Base-by-base conservation (phyloP, 2,113 vertebrate species). In the Xenopus laevis region DNA sequence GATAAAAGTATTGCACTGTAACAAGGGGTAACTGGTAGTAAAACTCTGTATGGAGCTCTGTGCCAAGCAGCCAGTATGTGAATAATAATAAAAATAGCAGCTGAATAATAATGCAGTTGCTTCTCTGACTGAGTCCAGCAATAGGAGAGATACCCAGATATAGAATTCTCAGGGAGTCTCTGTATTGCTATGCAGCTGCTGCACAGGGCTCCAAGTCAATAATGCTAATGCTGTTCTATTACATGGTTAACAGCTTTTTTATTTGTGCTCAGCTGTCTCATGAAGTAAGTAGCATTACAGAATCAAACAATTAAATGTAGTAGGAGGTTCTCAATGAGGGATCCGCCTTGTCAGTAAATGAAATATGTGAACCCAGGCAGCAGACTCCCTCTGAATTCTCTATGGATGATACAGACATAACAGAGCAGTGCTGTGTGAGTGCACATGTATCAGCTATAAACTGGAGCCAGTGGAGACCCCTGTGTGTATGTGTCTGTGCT, bases 301-400 rank as follows among this genome's bases (percentile, higher is more conserved):
- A 77, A 83, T 62, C 40, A 80, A 83, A 70, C 74, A 69, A 79
- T 61, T 79, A 82, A 82, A 77, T 83, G 83, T 72, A 79, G 85
- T 79, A 86, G 87, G 86, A 87, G 87, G 85, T 72, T 84, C 83
- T 67, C 77, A 65, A 81, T 21, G 20, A 71, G 84, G 80, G 79
- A 83, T 81, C 82, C 83, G 84, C 85, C 85, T 86, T 80, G 81
- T 79, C 85, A 84, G 83, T 60, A 52, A 82, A 46, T 67, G 74
- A 78, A 81, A 70, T 18, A 65, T 76, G 71, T 84, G 83, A 83
- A 72, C 83, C 80, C 74, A 65, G 63, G 84, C 81, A 61, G 40
- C 68, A 1, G 80, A 71, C 79, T 81, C 59, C 57, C 74, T 70
- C 59, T 59, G 21, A 23, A 60, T 45, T 79, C 23, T 46, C 50